Conservation (phyloP, 2,113 vertebrate genomes). For the Odontophorus gujanensis region DNA sequence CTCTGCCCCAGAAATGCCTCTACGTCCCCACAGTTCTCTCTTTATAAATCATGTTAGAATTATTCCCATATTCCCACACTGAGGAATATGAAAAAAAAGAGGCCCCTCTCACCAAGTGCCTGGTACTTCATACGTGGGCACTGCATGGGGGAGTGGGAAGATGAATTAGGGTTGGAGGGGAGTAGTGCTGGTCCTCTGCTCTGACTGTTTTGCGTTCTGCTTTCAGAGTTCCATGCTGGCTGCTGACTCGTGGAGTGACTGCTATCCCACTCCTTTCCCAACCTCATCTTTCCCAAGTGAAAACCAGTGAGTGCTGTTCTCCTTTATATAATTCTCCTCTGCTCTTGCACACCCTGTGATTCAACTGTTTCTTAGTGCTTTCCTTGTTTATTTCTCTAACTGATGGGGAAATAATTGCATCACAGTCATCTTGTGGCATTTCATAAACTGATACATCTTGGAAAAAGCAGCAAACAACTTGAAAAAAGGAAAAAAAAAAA, state of each 20-base stretch:
- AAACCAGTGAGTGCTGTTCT: conserved; percentile 79
- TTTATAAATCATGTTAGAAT: neutral
- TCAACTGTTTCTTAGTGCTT: conserved; percentile 40
- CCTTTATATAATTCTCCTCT: neutral
- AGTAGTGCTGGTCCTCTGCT: neutral
- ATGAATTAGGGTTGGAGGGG: neutral
- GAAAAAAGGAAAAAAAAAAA: neutral
- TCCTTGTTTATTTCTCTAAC: conserved; percentile 41
- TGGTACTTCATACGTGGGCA: neutral
- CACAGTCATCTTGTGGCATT: conserved; percentile 31
- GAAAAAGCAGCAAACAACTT: neutral
- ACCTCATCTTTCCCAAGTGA: conserved; percentile 66
- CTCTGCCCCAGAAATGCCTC: neutral
- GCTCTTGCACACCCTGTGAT: neutral
- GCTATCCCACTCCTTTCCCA: conserved; percentile 60
- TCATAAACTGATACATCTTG: conserved; percentile 21
- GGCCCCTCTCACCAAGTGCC: neutral
- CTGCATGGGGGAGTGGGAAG: neutral
- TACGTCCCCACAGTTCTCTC: neutral
- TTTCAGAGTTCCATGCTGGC: conserved; percentile 76
- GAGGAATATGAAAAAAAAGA: neutral
- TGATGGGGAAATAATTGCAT: conserved; percentile 63
- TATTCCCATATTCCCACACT: neutral
- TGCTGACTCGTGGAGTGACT: conserved; percentile 63
- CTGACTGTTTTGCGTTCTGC: neutral